phyloP scores from a whole-genome alignment of 2,888 invertebrate species.

The Scaeva pyrastri region DNA sequence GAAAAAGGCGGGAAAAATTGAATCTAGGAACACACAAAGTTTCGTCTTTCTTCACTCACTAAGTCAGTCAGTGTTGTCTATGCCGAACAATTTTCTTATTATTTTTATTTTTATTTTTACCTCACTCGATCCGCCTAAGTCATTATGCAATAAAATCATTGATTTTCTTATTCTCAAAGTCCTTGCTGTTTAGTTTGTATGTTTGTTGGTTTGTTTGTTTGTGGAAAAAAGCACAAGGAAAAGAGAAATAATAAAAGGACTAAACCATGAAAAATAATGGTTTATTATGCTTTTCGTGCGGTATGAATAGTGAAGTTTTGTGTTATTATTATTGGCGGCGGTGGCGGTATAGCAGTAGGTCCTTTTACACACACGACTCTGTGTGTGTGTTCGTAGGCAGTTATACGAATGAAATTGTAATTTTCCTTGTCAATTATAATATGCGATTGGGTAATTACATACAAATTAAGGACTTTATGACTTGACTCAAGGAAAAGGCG shows the following conservation, averaged over 20 bases:
- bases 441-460: slow-evolving; percentile 71
- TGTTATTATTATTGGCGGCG: slow-evolving; percentile 26
- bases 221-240: slow-evolving; percentile 8
- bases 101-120: slow-evolving; percentile 19
- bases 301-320: slow-evolving; percentile 41
- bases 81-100: slow-evolving; percentile 13
- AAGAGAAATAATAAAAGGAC: slow-evolving; percentile 19
- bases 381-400: too few species aligned
- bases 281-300: slow-evolving; percentile 59
- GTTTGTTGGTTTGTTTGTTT: slow-evolving; percentile 23
- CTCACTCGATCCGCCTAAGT: slow-evolving; percentile 49
- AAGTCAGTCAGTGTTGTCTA: slow-evolving; percentile 47
- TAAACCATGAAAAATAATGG: slow-evolving; percentile 45
- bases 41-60: background rate
- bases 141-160: slow-evolving; percentile 74
- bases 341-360: background rate
- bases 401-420: slow-evolving; percentile 53
- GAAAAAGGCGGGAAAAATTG: slow-evolving; percentile 74
- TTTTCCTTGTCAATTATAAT: slow-evolving; percentile 66
- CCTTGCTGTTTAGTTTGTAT: slow-evolving; percentile 12
- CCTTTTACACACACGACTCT: background rate
- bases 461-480: slow-evolving; percentile 62
- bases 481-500: background rate
- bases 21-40: slow-evolving; percentile 36
- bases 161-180: slow-evolving; percentile 65